Evolutionary conservation across 2,797 vertebrate species (phyloP).

Genomic region (Lagothrix lagotricha): DNA sequence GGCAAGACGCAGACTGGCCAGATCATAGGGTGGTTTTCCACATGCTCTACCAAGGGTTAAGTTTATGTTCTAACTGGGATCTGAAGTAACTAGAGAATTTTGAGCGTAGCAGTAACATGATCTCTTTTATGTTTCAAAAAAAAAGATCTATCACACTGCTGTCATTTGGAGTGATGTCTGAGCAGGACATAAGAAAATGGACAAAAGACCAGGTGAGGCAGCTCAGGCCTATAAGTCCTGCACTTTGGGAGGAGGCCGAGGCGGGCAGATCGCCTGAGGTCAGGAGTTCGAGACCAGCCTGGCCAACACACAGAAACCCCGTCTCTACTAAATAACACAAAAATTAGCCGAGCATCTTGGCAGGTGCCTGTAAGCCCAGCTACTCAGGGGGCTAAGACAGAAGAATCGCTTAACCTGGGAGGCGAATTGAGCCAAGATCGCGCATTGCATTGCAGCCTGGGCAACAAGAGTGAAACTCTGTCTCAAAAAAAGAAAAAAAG

Average conservation of each 20-base stretch:
- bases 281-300: neutral
- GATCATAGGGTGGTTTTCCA: neutral
- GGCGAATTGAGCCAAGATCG: fast-evolving
- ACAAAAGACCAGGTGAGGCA: neutral
- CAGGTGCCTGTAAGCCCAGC: neutral
- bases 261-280: neutral
- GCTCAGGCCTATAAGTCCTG: neutral
- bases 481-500: no score
- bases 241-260: neutral
- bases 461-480: neutral
- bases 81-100: neutral
- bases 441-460: neutral
- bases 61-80: neutral
- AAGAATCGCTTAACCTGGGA: neutral
- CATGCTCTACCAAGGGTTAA: neutral
- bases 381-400: neutral
- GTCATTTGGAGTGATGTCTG: neutral
- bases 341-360: fast-evolving
- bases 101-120: neutral
- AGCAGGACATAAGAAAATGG: neutral
- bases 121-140: neutral
- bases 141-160: neutral
- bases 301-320: neutral
- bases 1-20: neutral
- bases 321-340: neutral